Evolutionary conservation across 2,888 invertebrate genomes (phyloP), one percentile per base, ranked within the genome.

Genomic region (Exephanes ischioxanthus): DNA sequence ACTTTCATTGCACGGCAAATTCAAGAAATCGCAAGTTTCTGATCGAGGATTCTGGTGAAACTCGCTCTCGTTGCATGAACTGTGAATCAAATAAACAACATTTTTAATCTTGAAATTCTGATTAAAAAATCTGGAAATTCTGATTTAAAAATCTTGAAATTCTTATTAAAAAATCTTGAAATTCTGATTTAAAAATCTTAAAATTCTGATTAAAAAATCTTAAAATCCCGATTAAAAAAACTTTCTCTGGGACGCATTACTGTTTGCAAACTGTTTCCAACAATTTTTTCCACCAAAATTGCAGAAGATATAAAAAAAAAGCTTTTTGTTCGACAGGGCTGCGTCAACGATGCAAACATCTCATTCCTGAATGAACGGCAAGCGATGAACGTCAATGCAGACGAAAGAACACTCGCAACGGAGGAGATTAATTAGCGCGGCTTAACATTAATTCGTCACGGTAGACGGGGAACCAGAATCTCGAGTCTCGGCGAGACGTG

Each of bases 401-500:
- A 30, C 70, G 67, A 22, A 11, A 73, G 58, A 58, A 58, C 30
- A 61, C 26, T 80, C 51, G 30, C 51, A 51, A 61, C 68, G 11
- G 14, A 55, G 11, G 14, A 70, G 73, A 81, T 84, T 84, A 83
- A 85, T 88, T 81, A 82, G 53, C 80, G 78, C 55, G 68, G 76
- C 45, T 81, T 37, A 71, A 81, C 80, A 70, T 86, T 71, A 78
- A 79, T 75, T 66, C 78, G 82, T 82, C 75, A 82, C 82, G 84
- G 80, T 84, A 61, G 73, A 72, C n/a, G 61, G 66, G 68, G 45
- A 16, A 63, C 79, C 77, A 78, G 83, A 80, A 87, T 88, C 87
- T 85, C 86, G 85, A 80, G 80, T 85, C 88, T 88, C 86, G 77
- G 75, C 76, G 78, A 67, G 66, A 83, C 87, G 82, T 76, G 45